Conservation (phyloP, 2,113 vertebrate genomes). For the Prietella phreatophila region DNA sequence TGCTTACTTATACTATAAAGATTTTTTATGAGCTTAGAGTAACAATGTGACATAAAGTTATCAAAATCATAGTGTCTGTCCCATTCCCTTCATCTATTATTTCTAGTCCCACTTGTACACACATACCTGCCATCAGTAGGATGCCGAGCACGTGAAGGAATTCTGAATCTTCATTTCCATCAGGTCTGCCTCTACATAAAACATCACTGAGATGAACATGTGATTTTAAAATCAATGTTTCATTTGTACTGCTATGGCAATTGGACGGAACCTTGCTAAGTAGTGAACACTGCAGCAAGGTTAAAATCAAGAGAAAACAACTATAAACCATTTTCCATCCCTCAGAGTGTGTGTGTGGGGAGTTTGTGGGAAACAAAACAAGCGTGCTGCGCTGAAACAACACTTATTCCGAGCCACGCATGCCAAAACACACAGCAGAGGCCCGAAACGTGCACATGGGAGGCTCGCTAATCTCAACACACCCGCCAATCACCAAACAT, state of each 20-base stretch:
- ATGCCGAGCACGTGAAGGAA: not conserved
- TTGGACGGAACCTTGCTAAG: constrained; percentile 6
- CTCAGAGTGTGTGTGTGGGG: constrained; percentile 28
- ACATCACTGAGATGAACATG: not conserved
- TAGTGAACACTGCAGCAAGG: not conserved
- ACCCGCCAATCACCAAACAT: constrained; percentile 52
- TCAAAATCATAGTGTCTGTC: not conserved
- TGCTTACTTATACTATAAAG: not conserved
- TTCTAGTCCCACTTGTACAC: no score
- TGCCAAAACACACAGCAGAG: constrained; percentile 66
- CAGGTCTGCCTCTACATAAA: not conserved
- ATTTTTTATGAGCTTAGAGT: not conserved
- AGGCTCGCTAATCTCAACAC: constrained; percentile 50
- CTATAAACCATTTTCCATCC: constrained; percentile 40
- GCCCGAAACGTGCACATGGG: constrained; percentile 35
- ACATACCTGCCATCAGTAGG: not conserved
- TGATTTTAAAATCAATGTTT: constrained; percentile 14
- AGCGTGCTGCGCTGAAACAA: constrained; percentile 42
- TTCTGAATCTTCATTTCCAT: not conserved
- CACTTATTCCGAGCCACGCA: constrained; percentile 56
- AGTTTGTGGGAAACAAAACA: constrained; percentile 28
- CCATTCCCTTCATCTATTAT: not conserved
- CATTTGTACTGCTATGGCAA: not conserved
- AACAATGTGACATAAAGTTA: not conserved
- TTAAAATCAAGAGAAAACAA: constrained; percentile 13